phyloP scores from a whole-genome alignment of 2,888 invertebrate genomes.

The Dicyrtoma fusca region DNA sequence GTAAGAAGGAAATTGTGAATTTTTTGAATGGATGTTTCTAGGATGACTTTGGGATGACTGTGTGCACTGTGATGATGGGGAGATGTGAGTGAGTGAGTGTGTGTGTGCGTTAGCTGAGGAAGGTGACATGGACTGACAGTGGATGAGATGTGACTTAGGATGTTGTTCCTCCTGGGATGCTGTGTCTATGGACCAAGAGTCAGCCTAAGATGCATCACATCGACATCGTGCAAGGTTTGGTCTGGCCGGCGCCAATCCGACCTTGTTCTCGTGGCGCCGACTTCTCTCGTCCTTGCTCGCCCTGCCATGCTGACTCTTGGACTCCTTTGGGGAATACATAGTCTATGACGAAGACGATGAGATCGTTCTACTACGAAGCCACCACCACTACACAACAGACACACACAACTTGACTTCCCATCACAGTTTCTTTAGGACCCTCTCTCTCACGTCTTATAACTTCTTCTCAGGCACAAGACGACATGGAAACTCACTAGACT shows the following conservation, averaged over 20 bases:
- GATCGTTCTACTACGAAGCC: no score
- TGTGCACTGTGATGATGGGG: no score
- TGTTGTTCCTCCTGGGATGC: slow-evolving; percentile 4
- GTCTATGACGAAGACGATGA: neutral
- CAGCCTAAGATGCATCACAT: slow-evolving; percentile 12
- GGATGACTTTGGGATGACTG: no score
- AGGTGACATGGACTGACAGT: slow-evolving; percentile 17
- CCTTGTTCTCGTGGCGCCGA: slow-evolving; percentile 41
- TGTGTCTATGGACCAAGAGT: slow-evolving; percentile 11
- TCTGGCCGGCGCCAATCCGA: slow-evolving; percentile 38
- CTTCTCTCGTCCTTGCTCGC: slow-evolving; percentile 38
- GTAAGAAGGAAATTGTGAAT: no score
- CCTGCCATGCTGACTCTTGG: slow-evolving; percentile 10
- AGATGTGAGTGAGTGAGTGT: slow-evolving; percentile 1
- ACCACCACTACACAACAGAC: no score
- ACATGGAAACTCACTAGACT: no score
- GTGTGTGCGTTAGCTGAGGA: neutral
- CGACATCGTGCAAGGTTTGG: slow-evolving; percentile 32
- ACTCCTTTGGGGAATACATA: slow-evolving; percentile 3
- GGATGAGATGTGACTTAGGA: slow-evolving; percentile 10
- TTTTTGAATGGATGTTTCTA: no score
- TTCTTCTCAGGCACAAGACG: no score
- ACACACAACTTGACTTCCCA: neutral
- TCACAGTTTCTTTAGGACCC: no score
- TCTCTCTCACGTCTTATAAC: no score